Percentiles rank a stretch among this genome's conserved stretches.
These are phyloP conservation scores for Lasioglossum villosulum DNA, from an alignment of 2,888 invertebrate species.

Conservation along the genomic window DNA sequence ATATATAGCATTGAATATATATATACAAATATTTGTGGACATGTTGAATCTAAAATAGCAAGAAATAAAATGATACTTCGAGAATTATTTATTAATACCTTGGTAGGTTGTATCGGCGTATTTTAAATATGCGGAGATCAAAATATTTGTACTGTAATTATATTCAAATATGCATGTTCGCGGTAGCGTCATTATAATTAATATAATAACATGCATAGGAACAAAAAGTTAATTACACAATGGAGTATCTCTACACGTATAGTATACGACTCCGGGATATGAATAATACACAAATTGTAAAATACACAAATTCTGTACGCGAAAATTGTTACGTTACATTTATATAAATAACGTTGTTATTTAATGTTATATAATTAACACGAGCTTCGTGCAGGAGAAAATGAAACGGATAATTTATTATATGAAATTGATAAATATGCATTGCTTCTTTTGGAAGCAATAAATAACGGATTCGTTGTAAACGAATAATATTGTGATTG, in stretches of 20 bases:
- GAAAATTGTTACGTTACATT: not conserved
- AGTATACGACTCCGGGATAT: not conserved
- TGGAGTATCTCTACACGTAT: not conserved
- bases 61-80: not conserved
- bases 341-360: not conserved
- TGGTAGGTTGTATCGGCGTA: not conserved
- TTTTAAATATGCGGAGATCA: not conserved
- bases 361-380: not conserved
- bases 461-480: not conserved
- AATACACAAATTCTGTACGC: not conserved
- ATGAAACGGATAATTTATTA: not conserved
- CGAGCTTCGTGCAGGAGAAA: not conserved
- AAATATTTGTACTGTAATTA: not conserved
- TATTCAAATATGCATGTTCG: not conserved
- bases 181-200: not conserved
- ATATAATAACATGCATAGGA: not conserved
- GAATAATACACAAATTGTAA: not conserved
- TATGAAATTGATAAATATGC: not conserved
- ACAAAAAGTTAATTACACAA: not conserved
- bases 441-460: not conserved
- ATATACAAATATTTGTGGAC: too few species aligned
- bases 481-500: not conserved
- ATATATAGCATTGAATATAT: too few species aligned
- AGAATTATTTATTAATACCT: not conserved
- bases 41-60: not conserved